Percentiles rank a stretch among this genome's conserved stretches.
Conservation (phyloP, 2,888 invertebrate genomes). For the Dromius quadrimaculatus region DNA sequence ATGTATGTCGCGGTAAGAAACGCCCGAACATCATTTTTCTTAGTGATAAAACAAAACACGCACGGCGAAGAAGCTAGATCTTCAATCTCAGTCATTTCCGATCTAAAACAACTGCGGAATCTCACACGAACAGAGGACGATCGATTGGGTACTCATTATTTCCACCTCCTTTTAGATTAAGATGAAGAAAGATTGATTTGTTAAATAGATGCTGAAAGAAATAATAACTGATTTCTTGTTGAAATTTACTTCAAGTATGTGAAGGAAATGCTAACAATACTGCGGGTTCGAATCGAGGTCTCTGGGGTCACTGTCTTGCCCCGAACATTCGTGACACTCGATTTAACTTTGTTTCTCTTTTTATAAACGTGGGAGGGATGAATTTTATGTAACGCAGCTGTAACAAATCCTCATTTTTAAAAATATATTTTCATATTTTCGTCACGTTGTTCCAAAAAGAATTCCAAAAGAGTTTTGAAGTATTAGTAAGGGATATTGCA, state of each 20-base stretch:
- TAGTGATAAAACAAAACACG: conserved; percentile 1
- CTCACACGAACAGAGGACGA: not conserved
- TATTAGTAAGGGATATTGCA: too few relatives aligned
- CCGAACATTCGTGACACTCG: too few relatives aligned
- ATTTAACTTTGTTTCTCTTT: not conserved
- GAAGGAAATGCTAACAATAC: too few relatives aligned
- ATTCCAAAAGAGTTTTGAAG: too few relatives aligned
- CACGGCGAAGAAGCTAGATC: not conserved
- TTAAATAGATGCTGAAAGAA: too few relatives aligned
- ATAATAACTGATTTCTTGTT: too few relatives aligned
- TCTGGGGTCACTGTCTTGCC: too few relatives aligned
- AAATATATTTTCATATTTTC: conserved; percentile 3
- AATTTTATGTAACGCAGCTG: not conserved
- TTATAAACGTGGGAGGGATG: not conserved
- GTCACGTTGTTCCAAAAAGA: not conserved
- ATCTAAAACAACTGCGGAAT: not conserved
- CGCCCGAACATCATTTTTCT: conserved; percentile 4
- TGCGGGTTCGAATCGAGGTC: too few relatives aligned
- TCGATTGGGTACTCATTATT: not conserved
- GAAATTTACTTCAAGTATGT: too few relatives aligned
- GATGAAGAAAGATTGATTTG: not conserved
- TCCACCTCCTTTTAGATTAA: not conserved
- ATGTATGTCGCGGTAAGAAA: not conserved
- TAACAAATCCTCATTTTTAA: not conserved
- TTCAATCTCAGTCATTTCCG: conserved; percentile 7